phyloP scores from a whole-genome alignment of 2,888 invertebrate genomes.

The Torymus tubicola region DNA sequence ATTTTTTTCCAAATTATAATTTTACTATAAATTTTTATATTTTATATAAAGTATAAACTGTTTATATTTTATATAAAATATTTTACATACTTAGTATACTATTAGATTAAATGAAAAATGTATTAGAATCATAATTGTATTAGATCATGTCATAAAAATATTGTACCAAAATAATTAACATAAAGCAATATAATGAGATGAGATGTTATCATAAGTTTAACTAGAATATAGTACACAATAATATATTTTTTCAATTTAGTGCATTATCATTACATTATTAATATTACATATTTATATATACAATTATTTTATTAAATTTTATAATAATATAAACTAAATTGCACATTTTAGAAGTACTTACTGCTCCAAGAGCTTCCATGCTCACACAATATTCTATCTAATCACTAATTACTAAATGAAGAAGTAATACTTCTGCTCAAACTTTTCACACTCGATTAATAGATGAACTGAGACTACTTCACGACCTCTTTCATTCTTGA shows the following conservation, averaged over 20 bases:
- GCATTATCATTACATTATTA: background rate
- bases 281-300: conserved; percentile 2
- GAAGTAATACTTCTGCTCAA: background rate
- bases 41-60: too few relatives aligned
- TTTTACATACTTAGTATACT: too few relatives aligned
- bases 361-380: conserved; percentile 71
- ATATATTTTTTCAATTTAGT: background rate
- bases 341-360: conserved; percentile 63
- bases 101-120: too few relatives aligned
- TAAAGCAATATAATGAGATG: too few relatives aligned
- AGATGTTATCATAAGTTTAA: too few relatives aligned
- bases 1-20: too few relatives aligned
- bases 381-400: conserved; percentile 7
- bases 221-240: too few relatives aligned
- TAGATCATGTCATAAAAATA: too few relatives aligned
- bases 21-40: too few relatives aligned
- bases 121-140: too few relatives aligned
- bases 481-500: conserved; percentile 53
- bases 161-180: too few relatives aligned
- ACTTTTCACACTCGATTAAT: conserved; percentile 3
- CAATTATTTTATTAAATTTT: background rate
- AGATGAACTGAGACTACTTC: conserved; percentile 1
- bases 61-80: too few relatives aligned
- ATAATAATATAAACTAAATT: background rate
- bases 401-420: conserved; percentile 1